Percentiles rank a stretch among this genome's conserved stretches.
phyloP scores from a whole-genome alignment of 1,140 invertebrate genomes.

The Heliconius eleuchia region DNA sequence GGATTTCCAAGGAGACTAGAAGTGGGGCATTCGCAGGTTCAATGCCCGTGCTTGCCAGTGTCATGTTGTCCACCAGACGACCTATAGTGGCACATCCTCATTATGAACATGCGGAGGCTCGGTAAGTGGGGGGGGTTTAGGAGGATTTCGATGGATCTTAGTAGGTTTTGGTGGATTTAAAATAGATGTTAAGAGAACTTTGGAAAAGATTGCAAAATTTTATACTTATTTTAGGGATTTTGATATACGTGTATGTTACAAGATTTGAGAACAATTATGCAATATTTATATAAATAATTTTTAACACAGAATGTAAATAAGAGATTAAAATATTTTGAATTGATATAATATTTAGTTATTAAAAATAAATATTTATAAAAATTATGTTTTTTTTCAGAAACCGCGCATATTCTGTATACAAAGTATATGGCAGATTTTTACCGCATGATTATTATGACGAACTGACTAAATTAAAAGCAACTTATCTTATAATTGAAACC shows the following conservation, averaged over 20 bases:
- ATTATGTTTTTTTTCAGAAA: conserved; percentile 79
- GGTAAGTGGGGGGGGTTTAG: conserved; percentile 56
- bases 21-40: conserved; percentile 89
- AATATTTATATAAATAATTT: too few species aligned
- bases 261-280: too few species aligned
- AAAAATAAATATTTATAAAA: too few species aligned
- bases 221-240: too few species aligned
- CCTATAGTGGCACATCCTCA: conserved; percentile 94
- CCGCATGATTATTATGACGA: conserved; percentile 83
- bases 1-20: conserved; percentile 85
- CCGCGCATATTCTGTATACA: conserved; percentile 86
- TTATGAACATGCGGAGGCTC: conserved; percentile 87
- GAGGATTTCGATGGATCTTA: neutral
- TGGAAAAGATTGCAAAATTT: too few species aligned
- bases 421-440: conserved; percentile 84
- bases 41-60: conserved; percentile 91
- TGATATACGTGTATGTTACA: too few species aligned
- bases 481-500: conserved; percentile 85
- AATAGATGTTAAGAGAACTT: too few species aligned
- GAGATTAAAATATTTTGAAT: too few species aligned
- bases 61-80: conserved; percentile 88
- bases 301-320: too few species aligned
- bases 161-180: neutral
- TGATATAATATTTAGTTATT: too few species aligned
- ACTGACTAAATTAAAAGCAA: conserved; percentile 82